Evolutionary conservation across 2,797 vertebrate species (phyloP).

Genomic region (Hoplostethus mediterraneus): DNA sequence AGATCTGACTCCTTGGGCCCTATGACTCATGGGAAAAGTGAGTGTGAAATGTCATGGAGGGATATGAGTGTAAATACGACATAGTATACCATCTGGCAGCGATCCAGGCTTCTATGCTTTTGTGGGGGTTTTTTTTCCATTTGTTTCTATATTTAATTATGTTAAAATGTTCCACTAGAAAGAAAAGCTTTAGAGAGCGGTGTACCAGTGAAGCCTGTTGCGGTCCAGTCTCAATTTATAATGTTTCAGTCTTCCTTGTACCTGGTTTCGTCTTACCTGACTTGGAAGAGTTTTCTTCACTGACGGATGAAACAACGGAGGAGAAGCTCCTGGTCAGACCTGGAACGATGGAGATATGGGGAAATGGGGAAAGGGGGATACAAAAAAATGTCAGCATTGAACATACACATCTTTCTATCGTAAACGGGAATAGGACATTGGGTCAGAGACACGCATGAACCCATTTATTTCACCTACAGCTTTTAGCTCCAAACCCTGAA

Average conservation of each 20-base stretch:
- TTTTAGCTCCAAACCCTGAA: slow-evolving; percentile 8
- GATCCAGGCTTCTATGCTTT: slow-evolving; percentile 26
- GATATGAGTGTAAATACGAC: slow-evolving; percentile 23
- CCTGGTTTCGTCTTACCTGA: slow-evolving; percentile 35
- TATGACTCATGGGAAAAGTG: slow-evolving; percentile 74
- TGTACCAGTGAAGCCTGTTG: too few relatives aligned
- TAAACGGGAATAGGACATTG: background rate
- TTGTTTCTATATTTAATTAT: background rate
- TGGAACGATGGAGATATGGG: slow-evolving; percentile 16
- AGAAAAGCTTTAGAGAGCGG: background rate
- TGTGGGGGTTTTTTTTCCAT: background rate
- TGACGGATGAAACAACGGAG: slow-evolving; percentile 28
- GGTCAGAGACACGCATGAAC: slow-evolving; percentile 11
- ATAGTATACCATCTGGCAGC: slow-evolving; percentile 43
- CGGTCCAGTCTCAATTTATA: too few relatives aligned
- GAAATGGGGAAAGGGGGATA: background rate
- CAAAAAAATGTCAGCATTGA: background rate
- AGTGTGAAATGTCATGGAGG: slow-evolving; percentile 62
- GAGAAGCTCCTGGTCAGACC: slow-evolving; percentile 57
- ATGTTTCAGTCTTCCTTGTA: too few relatives aligned
- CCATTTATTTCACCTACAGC: background rate
- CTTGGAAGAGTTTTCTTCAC: slow-evolving; percentile 39
- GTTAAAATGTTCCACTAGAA: background rate
- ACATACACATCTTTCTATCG: background rate
- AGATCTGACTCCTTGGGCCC: slow-evolving; percentile 43